Percentiles rank a stretch among this genome's conserved stretches.
Conservation (phyloP, 2,797 vertebrate genomes). For the Intellagama lesueurii region DNA sequence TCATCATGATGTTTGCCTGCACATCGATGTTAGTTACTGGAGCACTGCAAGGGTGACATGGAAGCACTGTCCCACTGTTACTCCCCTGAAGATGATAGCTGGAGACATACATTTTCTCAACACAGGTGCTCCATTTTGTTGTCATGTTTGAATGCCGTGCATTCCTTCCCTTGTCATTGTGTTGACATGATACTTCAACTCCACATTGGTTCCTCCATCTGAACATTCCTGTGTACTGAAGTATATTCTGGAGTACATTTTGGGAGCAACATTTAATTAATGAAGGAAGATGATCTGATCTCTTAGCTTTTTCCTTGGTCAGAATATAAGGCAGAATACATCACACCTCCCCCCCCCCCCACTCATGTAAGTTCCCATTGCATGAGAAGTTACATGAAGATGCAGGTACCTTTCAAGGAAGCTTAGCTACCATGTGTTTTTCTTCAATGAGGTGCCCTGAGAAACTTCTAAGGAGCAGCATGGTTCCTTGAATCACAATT, state of each 20-base stretch:
- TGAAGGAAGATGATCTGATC: no score
- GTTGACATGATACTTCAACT: constrained; percentile 22
- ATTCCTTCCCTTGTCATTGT: constrained; percentile 48
- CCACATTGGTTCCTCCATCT: background rate
- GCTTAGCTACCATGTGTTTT: background rate
- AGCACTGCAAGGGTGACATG: background rate
- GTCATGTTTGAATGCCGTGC: background rate
- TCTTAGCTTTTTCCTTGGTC: no score
- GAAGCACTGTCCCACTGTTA: background rate
- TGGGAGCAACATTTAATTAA: background rate
- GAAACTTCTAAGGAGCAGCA: background rate
- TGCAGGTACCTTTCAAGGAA: background rate
- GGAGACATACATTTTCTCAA: background rate
- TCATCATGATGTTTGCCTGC: no score
- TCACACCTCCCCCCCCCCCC: no score
- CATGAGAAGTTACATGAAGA: background rate
- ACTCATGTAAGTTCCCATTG: no score
- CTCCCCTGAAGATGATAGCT: background rate
- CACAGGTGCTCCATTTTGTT: background rate
- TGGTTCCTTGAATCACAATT: background rate
- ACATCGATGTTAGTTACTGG: background rate
- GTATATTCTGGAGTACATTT: background rate
- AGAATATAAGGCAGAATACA: background rate
- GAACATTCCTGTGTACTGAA: background rate
- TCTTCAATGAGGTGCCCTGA: background rate